Conservation (phyloP, 1,140 invertebrate species). For the Eriocheir sinensis region DNA sequence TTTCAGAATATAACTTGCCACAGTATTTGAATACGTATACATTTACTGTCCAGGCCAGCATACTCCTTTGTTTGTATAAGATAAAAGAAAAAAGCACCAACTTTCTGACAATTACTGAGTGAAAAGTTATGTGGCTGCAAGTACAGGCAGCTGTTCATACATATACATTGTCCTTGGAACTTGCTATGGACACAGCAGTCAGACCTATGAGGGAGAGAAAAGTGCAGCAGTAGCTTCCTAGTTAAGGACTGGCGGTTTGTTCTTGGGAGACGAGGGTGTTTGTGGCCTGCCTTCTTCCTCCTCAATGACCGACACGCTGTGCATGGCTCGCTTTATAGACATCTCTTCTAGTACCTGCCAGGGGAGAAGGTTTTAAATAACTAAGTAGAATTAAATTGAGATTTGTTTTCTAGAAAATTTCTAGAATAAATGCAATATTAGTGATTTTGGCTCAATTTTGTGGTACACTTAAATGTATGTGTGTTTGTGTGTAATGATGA, state of each 20-base stretch:
- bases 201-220: background rate
- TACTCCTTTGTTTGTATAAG: too few species aligned
- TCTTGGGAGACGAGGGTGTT: conserved; percentile 62
- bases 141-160: background rate
- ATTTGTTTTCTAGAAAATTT: too few species aligned
- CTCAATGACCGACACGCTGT: conserved; percentile 67
- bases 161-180: background rate
- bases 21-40: too few species aligned
- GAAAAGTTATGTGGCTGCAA: background rate
- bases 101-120: too few species aligned
- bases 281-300: conserved; percentile 66
- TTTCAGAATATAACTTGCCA: background rate
- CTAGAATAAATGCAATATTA: too few species aligned
- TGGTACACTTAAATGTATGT: background rate
- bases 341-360: conserved; percentile 57
- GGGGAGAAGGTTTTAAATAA: background rate
- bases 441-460: too few species aligned
- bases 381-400: too few species aligned
- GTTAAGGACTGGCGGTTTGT: background rate
- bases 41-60: too few species aligned
- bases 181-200: background rate
- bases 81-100: background rate
- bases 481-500: background rate
- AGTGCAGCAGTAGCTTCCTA: background rate
- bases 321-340: conserved; percentile 31